Evolutionary conservation across 1,140 invertebrate species (phyloP), one percentile per base, ranked within the genome.

Genomic region (Monochamus saltuarius): DNA sequence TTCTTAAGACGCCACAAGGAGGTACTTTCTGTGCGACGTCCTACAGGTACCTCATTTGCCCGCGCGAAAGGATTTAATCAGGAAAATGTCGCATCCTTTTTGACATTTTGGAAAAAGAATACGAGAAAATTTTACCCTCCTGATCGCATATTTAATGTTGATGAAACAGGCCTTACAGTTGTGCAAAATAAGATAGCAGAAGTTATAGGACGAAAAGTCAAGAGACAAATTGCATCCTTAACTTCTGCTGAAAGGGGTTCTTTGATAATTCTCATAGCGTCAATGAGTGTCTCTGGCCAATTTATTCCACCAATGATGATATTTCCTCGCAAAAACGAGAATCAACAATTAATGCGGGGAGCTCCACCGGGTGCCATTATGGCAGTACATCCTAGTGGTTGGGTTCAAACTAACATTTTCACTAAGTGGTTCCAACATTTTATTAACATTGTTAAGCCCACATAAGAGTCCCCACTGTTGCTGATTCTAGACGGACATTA

Each of bases 201-300:
- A 56, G 19, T 61, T 16, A 37, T 56, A 11, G 43, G n/a, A 34
- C 13, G 9, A 13, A 57, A 58, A 49, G 47, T 46, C n/a, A 51
- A 62, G 46, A 22, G 55, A 13, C 54, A 62, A 45, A 53, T 62
- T 37, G 79, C 73, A 17, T 63, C 73, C 49, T 29, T 80, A 9
- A 78, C 75, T 2, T 80, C 76, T 38, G 76, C 73, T 55, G 81
- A 83, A 69, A 68, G 79, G 53, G 80, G 79, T 19, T 72, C 72
- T 61, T 72, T 78, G 16, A 72, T 81, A 0, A 83, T 80, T 19
- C 51, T 80, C 35, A 55, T 73, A 36, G 65, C 61, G 59, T 67
- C 69, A 37, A 73, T 80, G 56, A 76, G 60, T 71, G 78, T 77
- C 9, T 16, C 7, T 10, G 17, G 62, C 2, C 8, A 39, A 19